These are phyloP conservation scores for Syrmaticus mikado DNA, from an alignment of 2,113 vertebrate species.

Conservation along the genomic window DNA sequence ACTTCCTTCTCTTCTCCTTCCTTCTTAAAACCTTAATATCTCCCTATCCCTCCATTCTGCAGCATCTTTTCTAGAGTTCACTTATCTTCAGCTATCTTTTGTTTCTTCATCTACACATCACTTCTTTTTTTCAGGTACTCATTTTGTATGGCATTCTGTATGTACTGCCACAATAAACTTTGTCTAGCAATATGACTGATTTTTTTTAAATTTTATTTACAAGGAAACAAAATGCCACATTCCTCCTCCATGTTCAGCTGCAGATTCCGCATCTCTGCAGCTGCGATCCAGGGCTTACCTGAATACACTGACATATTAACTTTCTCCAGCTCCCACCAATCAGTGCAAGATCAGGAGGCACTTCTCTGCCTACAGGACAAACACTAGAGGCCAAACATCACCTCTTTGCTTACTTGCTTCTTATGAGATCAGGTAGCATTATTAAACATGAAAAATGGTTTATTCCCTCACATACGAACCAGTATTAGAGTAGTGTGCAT, in stretches of 20 bases:
- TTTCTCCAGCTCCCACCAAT: not conserved
- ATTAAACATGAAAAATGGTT: not conserved
- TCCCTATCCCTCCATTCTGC: not conserved
- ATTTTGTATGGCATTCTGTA: not conserved
- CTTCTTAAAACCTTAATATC: not conserved
- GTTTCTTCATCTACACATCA: not conserved
- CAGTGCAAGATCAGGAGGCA: not conserved
- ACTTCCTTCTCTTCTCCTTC: not conserved
- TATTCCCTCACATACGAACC: not conserved
- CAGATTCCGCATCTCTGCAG: not conserved
- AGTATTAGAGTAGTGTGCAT: not conserved
- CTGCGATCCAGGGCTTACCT: not conserved
- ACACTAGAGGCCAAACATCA: not conserved
- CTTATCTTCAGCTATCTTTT: not conserved
- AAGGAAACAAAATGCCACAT: not conserved
- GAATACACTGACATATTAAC: too few species aligned
- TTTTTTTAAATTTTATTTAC: not conserved
- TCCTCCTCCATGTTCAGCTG: not conserved
- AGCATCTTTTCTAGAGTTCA: not conserved
- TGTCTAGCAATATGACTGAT: accelerated
- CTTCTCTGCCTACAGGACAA: not conserved
- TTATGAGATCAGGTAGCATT: not conserved
- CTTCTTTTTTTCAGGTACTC: not conserved
- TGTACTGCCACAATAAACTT: not conserved
- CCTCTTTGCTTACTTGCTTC: not conserved